Evolutionary conservation across 2,888 invertebrate genomes (phyloP).

Genomic region (Ormyrus rosae): DNA sequence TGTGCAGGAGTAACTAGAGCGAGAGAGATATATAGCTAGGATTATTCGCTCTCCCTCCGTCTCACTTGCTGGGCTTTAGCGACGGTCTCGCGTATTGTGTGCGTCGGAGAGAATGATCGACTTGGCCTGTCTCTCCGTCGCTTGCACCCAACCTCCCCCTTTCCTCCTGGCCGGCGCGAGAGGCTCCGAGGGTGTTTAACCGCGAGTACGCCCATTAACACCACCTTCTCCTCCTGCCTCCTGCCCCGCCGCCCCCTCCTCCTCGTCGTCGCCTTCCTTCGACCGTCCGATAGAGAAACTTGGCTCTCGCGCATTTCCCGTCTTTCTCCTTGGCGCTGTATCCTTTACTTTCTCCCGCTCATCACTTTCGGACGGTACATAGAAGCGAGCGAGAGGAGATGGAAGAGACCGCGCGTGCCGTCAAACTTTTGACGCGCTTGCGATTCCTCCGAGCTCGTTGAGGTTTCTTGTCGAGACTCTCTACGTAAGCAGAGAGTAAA

Average conservation of each 20-base stretch:
- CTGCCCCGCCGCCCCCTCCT: constrained; percentile 36
- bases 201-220: constrained; percentile 76
- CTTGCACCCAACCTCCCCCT: constrained; percentile 6
- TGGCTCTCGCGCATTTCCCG: constrained; percentile 4
- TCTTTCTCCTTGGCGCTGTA: neutral
- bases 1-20: constrained; percentile 26
- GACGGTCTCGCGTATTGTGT: neutral
- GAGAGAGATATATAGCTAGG: constrained; percentile 35
- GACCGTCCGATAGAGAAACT: constrained; percentile 17
- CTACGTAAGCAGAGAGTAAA: neutral
- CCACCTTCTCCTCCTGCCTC: constrained; percentile 63
- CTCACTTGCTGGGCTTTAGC: neutral
- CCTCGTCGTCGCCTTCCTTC: neutral
- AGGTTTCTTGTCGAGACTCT: constrained; percentile 11
- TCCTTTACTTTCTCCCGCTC: constrained; percentile 22
- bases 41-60: constrained; percentile 38
- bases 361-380: constrained; percentile 12
- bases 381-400: constrained; percentile 26
- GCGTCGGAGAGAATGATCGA: neutral
- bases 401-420: constrained; percentile 42
- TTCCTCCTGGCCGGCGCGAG: neutral
- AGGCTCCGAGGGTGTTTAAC: constrained; percentile 72
- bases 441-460: constrained; percentile 24
- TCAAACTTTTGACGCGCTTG: constrained; percentile 52
- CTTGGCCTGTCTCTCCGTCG: neutral